Evolutionary conservation across 2,113 vertebrate species (phyloP).

Genomic region (Hypocryptadius cinnamomeus): DNA sequence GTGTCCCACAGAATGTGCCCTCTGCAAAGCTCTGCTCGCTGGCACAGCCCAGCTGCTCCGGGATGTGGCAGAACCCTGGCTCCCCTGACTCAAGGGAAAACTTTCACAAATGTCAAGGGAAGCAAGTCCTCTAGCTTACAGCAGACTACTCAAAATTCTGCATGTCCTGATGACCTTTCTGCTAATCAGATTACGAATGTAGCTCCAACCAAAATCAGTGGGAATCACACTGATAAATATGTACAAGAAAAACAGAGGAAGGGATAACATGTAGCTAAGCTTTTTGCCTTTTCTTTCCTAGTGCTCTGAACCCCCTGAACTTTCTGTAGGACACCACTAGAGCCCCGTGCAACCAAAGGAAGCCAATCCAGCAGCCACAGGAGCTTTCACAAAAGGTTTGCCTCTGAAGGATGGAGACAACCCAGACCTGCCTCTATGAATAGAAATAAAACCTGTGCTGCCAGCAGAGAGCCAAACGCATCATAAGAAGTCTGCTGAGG

Average conservation of each 20-base stretch:
- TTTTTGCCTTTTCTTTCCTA: not conserved
- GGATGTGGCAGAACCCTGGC: not conserved
- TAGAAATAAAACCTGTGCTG: not conserved
- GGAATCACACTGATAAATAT: not conserved
- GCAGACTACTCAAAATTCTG: not conserved
- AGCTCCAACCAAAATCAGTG: not conserved
- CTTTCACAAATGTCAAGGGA: not conserved
- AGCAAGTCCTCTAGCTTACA: not conserved
- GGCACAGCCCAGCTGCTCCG: not conserved
- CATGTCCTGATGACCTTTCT: not conserved
- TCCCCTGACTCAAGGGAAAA: not conserved
- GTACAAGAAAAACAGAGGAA: not conserved
- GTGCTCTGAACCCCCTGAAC: not conserved
- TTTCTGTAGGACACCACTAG: not conserved
- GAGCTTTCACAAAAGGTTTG: not conserved
- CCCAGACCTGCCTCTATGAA: not conserved
- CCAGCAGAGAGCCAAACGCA: not conserved
- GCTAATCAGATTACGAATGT: not conserved
- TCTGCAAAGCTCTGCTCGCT: fast-evolving
- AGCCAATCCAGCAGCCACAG: not conserved
- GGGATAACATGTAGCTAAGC: not conserved
- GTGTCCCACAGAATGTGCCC: fast-evolving
- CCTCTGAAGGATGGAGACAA: not conserved
- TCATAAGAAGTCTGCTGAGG: not conserved
- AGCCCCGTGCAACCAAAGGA: not conserved